Evolutionary conservation across 1,140 invertebrate species (phyloP).

Genomic region (Ooceraea biroi): DNA sequence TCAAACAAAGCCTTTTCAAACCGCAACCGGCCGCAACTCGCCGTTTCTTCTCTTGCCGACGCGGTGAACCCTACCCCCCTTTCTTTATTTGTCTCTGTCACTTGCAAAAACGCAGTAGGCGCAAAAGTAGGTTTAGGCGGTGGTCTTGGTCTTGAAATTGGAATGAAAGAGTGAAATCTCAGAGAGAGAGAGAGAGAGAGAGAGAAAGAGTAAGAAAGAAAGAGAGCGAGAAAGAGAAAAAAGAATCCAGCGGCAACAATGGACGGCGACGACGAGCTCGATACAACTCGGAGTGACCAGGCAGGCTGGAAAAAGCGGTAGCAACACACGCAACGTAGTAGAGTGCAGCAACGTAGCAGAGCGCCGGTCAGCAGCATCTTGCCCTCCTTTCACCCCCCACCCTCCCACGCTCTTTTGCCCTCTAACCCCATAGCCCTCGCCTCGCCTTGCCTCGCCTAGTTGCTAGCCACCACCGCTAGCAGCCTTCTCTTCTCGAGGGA

Average conservation of each 20-base stretch:
- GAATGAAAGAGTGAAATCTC: not conserved
- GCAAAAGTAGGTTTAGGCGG: constrained; percentile 75
- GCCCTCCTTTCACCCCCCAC: constrained; percentile 38
- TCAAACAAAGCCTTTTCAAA: constrained; percentile 69
- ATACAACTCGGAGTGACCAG: constrained; percentile 38
- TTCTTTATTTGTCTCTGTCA: constrained; percentile 73
- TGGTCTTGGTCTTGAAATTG: constrained; percentile 49
- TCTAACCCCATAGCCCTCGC: not conserved
- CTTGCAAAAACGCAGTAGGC: constrained; percentile 76
- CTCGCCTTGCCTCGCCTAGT: constrained; percentile 21
- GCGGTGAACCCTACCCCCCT: constrained; percentile 58
- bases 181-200: constrained; percentile 22
- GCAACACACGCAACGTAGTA: constrained; percentile 58
- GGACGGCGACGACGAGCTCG: constrained; percentile 41
- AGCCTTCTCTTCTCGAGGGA: constrained; percentile 24
- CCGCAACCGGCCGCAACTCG: constrained; percentile 63
- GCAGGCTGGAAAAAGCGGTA: constrained; percentile 52
- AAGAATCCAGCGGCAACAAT: constrained; percentile 42
- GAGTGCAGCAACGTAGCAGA: constrained; percentile 55
- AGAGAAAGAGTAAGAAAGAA: not conserved
- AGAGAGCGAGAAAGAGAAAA: not conserved
- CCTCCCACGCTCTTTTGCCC: constrained; percentile 42
- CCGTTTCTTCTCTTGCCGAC: constrained; percentile 74
- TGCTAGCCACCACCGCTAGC: constrained; percentile 40
- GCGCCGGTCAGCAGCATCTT: constrained; percentile 66